phyloP scores from a whole-genome alignment of 2,888 invertebrate genomes.

The Agrilus cyanescens region DNA sequence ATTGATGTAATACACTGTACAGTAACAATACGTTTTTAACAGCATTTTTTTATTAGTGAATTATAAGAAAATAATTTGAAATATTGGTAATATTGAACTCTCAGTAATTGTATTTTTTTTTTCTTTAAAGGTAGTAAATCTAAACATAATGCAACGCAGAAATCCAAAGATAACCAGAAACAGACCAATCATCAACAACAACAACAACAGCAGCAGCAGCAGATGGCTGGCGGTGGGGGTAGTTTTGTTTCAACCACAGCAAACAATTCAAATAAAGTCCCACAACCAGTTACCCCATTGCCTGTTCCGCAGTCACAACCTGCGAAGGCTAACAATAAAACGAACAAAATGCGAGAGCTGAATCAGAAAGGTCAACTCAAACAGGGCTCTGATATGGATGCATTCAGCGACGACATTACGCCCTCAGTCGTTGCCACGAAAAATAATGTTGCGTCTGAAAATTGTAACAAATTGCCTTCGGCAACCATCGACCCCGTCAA shows the following conservation, averaged over 20 bases:
- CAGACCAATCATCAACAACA: slow-evolving; percentile 2
- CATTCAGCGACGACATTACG: slow-evolving; percentile 36
- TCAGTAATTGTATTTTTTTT: too few relatives aligned
- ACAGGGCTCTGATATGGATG: slow-evolving; percentile 50
- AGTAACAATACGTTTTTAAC: slow-evolving; percentile 2
- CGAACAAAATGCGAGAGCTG: slow-evolving; percentile 40
- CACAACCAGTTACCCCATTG: slow-evolving; percentile 14
- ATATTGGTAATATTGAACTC: too few relatives aligned
- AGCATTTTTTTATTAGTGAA: too few relatives aligned
- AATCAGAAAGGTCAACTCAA: slow-evolving; percentile 46
- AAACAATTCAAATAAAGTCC: slow-evolving; percentile 9
- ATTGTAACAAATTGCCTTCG: not conserved
- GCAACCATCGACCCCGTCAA: slow-evolving; percentile 4
- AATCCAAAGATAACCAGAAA: slow-evolving; percentile 19
- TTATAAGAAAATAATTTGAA: too few relatives aligned
- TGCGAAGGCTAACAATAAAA: slow-evolving; percentile 39
- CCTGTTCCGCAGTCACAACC: slow-evolving; percentile 32
- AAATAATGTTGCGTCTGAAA: slow-evolving; percentile 9
- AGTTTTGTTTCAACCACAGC: slow-evolving; percentile 8
- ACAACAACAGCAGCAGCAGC: slow-evolving; percentile 13
- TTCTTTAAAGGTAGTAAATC: slow-evolving; percentile 18
- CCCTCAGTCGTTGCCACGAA: slow-evolving; percentile 13
- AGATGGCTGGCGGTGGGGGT: slow-evolving; percentile 13
- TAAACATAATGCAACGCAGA: slow-evolving; percentile 26
- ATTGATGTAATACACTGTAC: slow-evolving; percentile 3